Base-by-base conservation (phyloP, 2,888 invertebrate genomes). In the Abrostola tripartita region DNA sequence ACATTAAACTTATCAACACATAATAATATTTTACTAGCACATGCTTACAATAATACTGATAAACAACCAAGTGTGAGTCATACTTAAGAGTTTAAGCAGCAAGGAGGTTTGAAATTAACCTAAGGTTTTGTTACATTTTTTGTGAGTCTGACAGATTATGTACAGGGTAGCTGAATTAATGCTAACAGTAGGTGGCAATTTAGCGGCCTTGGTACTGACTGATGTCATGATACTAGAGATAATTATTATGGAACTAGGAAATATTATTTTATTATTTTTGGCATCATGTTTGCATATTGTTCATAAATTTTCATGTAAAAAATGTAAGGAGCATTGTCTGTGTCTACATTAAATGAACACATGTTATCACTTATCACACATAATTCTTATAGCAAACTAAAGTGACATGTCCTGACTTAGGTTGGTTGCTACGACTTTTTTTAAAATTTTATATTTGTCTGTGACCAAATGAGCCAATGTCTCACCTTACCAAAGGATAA, bases 41-140 rank as follows among this genome's bases (percentile, higher is more conserved):
- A 67, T 53, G 56, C 62, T 65, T 63, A 52, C 12, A 64, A 68
- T 65, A 71, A 54, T 57, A 74, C 55, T 71, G 74, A 77, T 69
- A 77, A 67, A 68, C 51, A 60, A 36, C 54, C 61, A 56, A 72
- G 61, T 44, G 72, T 77, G 78, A 77, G 41, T 77, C 67, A 77
- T 54, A 56, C 47, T 52, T 63, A 60, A 59, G 52, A 68, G 69
- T 77, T 69, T 61, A 61, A 62, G 59, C 53, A 65, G 67, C 66
- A 77, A 60, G 58, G 66, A 76, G 65, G 72, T 62, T 54, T 56
- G 49, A 69, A 75, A 72, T 77, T 61, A 69, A 52, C 54, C 52
- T 12, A 52, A 52, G 59, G 66, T 65, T 77, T 69, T 65, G 55
- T 63, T 62, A 63, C 9, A 40, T 69, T 78, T 77, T 77, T 77